These are phyloP conservation scores for Pharmacophagus antenor DNA, from an alignment of 2,888 invertebrate genomes.

Conservation along the genomic window DNA sequence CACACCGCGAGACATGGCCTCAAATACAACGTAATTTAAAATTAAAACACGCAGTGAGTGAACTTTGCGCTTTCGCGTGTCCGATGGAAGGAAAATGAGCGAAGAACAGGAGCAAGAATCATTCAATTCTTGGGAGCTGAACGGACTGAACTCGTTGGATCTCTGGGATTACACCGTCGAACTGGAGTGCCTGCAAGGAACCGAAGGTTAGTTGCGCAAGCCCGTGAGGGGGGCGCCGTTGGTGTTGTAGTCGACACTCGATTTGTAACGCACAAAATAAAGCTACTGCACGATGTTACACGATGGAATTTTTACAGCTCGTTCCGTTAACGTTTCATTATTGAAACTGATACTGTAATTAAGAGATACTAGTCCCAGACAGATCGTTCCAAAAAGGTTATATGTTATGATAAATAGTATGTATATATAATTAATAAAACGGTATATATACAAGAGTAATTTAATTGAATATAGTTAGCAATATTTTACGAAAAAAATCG, in stretches of 20 bases:
- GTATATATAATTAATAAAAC: not conserved
- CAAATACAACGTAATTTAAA: constrained; percentile 48
- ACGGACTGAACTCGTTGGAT: constrained; percentile 86
- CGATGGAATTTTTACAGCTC: constrained; percentile 50
- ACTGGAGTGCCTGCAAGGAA: constrained; percentile 88
- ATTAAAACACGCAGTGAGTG: constrained; percentile 49
- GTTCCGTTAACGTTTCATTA: constrained; percentile 41
- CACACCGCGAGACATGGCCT: constrained; percentile 52
- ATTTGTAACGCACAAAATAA: constrained; percentile 53
- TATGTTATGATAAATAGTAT: too few species aligned
- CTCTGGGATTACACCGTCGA: constrained; percentile 93
- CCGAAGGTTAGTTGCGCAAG: constrained; percentile 84
- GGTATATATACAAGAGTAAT: too few species aligned
- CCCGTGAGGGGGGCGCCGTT: constrained; percentile 53
- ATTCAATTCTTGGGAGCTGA: constrained; percentile 77
- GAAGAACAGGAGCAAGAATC: constrained; percentile 74
- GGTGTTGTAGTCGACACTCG: constrained; percentile 41
- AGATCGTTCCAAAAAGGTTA: not conserved
- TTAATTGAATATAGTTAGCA: too few species aligned
- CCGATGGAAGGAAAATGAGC: constrained; percentile 59
- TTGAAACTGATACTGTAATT: not conserved
- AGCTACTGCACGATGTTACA: constrained; percentile 43
- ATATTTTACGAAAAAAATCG: too few species aligned
- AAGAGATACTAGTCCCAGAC: not conserved
- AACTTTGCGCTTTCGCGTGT: constrained; percentile 45